Conservation (phyloP, 1,140 invertebrate species). For the Schlechtendalia chinensis region DNA sequence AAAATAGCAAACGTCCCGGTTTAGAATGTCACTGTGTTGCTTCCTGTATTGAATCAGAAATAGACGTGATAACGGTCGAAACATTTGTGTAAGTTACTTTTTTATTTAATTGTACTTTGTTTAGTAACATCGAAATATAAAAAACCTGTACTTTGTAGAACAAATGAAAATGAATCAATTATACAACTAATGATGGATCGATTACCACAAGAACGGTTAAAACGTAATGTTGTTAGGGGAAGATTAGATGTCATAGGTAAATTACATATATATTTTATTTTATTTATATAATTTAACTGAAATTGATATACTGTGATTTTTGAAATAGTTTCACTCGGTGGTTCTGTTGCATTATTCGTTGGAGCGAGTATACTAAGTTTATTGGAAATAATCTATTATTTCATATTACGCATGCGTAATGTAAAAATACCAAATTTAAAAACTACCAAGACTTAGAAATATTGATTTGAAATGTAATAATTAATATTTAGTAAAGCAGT, state of each 20-base stretch:
- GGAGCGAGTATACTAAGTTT: constrained; percentile 66
- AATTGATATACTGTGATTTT: not conserved
- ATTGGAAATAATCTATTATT: constrained; percentile 63
- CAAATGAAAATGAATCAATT: constrained; percentile 54
- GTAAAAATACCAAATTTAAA: constrained; percentile 23
- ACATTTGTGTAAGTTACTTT: constrained; percentile 32
- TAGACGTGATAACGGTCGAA: constrained; percentile 43
- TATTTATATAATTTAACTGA: not conserved
- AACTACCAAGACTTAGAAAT: not conserved
- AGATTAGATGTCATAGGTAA: constrained; percentile 64
- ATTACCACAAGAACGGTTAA: constrained; percentile 62
- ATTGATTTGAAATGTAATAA: not conserved
- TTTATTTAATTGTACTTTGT: no score
- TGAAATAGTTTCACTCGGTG: constrained; percentile 63
- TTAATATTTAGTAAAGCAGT: constrained; percentile 1
- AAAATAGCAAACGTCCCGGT: constrained; percentile 55
- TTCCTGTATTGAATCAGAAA: constrained; percentile 64
- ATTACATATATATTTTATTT: constrained; percentile 30
- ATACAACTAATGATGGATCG: constrained; percentile 61
- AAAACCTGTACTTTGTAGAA: no score
- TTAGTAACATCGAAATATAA: no score
- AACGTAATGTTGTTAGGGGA: constrained; percentile 64
- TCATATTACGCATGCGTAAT: constrained; percentile 56
- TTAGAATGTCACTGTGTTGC: constrained; percentile 64
- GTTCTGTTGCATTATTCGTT: constrained; percentile 64